A percentile compares a stretch with the other conserved stretches of the same genome.
Conservation (phyloP, 2,113 vertebrate species). For the Aramus guarauna region DNA sequence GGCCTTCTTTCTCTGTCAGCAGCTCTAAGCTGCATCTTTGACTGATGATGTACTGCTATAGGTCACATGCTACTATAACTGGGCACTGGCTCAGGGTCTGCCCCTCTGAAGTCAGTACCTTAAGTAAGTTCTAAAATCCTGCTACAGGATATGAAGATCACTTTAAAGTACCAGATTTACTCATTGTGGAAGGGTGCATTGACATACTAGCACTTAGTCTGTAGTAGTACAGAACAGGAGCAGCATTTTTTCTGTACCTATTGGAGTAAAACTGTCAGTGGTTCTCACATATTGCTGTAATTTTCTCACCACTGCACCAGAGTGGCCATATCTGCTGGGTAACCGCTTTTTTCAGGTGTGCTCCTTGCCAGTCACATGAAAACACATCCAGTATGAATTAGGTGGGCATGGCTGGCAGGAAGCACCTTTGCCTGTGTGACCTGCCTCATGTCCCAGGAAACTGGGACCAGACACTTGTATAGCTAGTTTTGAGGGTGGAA, state of each 20-base stretch:
- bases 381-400: not conserved
- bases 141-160: not conserved
- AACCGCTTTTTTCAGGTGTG: not conserved
- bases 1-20: not conserved
- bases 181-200: accelerated
- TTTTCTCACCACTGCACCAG: not conserved
- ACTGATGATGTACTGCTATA: not conserved
- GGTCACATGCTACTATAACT: not conserved
- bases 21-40: not conserved
- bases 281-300: not conserved
- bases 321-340: not conserved
- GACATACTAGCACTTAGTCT: not conserved
- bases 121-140: not conserved
- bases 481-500: not conserved
- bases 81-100: not conserved
- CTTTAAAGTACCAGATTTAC: not conserved
- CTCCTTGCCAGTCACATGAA: not conserved
- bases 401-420: not conserved
- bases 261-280: not conserved
- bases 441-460: not conserved
- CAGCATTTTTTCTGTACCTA: not conserved
- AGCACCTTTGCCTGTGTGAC: not conserved
- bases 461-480: not conserved
- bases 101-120: not conserved
- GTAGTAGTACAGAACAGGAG: not conserved